Percentiles rank a stretch among this genome's conserved stretches.
Evolutionary conservation across 2,888 invertebrate species (phyloP).

Genomic region (Dorcus hopei): DNA sequence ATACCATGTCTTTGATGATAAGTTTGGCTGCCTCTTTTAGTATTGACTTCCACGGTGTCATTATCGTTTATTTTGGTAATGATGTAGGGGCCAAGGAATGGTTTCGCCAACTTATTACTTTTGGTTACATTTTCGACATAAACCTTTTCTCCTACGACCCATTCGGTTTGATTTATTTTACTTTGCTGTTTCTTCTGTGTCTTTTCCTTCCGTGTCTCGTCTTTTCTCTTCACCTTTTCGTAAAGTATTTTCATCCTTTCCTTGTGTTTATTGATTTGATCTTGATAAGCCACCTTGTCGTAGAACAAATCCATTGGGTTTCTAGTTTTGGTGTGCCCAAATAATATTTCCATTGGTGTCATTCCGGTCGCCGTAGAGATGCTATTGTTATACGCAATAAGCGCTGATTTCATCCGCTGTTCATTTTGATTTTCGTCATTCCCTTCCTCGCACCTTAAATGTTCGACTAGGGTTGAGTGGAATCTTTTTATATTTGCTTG

Average conservation of each 20-base stretch:
- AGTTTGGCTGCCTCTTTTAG: background rate
- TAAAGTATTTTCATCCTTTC: background rate
- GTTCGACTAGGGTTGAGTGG: no score
- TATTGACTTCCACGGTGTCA: background rate
- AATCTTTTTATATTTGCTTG: no score
- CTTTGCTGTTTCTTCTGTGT: background rate
- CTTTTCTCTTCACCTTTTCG: background rate
- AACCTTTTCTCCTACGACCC: background rate
- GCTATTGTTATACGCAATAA: background rate
- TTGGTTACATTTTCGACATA: background rate
- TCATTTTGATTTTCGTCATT: no score
- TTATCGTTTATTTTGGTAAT: background rate
- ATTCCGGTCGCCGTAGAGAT: background rate
- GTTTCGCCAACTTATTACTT: background rate
- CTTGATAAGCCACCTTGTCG: background rate
- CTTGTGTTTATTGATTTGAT: background rate
- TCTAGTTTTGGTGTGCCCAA: background rate
- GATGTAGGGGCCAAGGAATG: background rate
- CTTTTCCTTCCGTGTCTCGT: background rate
- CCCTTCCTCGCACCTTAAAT: no score
- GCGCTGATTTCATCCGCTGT: background rate
- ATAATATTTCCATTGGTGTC: background rate
- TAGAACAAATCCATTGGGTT: background rate
- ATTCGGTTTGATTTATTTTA: background rate
- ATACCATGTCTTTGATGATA: constrained; percentile 1